phyloP scores from a whole-genome alignment of 2,113 vertebrate genomes.

The Telmatochromis brachygnathus region DNA sequence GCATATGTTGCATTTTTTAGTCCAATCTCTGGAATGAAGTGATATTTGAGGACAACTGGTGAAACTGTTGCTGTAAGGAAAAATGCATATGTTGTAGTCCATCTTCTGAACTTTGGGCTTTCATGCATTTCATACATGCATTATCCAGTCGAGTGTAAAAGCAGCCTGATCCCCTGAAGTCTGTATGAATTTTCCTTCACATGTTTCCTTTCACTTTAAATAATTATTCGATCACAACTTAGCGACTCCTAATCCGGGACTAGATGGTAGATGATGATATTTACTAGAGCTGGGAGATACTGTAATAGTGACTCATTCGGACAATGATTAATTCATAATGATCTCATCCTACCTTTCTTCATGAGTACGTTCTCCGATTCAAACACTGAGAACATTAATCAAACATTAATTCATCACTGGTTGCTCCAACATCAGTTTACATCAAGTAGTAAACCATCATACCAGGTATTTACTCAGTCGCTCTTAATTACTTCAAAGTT shows the following conservation, averaged over 20 bases:
- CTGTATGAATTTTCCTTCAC: background rate
- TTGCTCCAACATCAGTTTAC: background rate
- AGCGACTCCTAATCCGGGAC: accelerated
- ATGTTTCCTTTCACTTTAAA: background rate
- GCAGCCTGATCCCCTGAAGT: background rate
- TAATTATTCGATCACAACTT: background rate
- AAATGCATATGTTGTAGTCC: background rate
- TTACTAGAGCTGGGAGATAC: background rate
- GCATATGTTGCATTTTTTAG: background rate
- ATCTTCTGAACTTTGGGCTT: background rate
- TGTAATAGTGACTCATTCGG: background rate
- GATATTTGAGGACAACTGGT: background rate
- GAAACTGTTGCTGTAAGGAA: background rate
- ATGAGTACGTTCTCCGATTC: too few relatives aligned
- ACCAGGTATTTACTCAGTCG: background rate
- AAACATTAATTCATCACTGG: background rate
- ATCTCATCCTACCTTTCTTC: background rate
- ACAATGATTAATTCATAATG: background rate
- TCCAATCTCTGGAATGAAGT: background rate
- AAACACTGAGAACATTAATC: background rate
- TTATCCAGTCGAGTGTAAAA: accelerated
- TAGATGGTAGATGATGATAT: background rate
- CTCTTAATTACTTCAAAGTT: background rate
- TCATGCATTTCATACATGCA: background rate
- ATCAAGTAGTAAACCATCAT: background rate